Evolutionary conservation across 2,888 invertebrate species (phyloP), one percentile per base, ranked within the genome.

Genomic region (Azorinus chamasolen): DNA sequence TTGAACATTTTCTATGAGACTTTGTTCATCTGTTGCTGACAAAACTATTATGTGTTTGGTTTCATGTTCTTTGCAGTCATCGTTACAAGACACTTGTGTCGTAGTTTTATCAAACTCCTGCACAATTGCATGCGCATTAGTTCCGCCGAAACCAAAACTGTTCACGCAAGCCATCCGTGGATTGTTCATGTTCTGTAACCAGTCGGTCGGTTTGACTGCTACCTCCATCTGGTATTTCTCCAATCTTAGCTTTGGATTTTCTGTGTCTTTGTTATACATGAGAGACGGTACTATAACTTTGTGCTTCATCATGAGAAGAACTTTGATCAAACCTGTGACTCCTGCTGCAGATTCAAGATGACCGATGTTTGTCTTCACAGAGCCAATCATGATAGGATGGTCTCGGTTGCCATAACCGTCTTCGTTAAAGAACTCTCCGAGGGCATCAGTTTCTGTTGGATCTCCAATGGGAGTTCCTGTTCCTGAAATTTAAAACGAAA

Each of bases 301-400:
- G 48, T 87, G 46, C 22, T 82, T 76, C 83, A 87, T 86, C 86
- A 85, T 87, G 10, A 88, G 59, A 16, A 85, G 53, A 12, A 85
- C 75, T 63, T 88, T 88, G 24, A 88, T 83, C 8, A 88, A 68
- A 10, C 83, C 85, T 8, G 86, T 83, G 25, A 83, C 73, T 5
- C 87, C 87, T 22, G 87, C 83, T 1, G 84, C 87, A 8, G 86
- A 69, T 62, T 87, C 86, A 16, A 74, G 53, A 68, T 87, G 87
- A 1, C 87, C 87, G 20, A 87, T 83, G 59, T 87, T 88, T 16
- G 87, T 80, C 57, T 87, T 87, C 3, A 86, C 87, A 1, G 88
- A 88, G 0, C 88, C 88, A 12, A 87, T 78, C n/a, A n/a, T n/a
- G n/a, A n/a, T n/a, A n/a, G n/a, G n/a, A n/a, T n/a, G n/a, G n/a